A percentile compares a stretch with the other conserved stretches of the same genome.
Evolutionary conservation across 2,888 invertebrate species (phyloP).

Genomic region (Machimus atricapillus): DNA sequence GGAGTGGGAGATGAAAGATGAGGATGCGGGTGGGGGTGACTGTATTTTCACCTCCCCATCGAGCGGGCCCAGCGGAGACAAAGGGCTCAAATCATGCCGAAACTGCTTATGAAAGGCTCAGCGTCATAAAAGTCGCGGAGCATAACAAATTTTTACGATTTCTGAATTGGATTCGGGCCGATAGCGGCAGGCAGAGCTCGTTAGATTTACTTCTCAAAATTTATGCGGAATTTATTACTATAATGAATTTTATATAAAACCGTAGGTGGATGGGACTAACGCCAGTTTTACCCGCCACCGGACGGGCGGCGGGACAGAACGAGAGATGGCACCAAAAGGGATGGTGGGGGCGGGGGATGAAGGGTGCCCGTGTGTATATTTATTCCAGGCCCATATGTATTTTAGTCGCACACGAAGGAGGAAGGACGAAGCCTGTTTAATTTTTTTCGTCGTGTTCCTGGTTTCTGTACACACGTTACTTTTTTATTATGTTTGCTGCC

Average conservation of each 20-base stretch:
- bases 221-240: slow-evolving; percentile 48
- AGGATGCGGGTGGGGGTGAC: not conserved
- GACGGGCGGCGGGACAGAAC: not conserved
- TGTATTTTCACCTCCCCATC: not conserved
- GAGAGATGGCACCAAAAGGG: not conserved
- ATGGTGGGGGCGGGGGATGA: not conserved
- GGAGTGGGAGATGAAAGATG: not conserved
- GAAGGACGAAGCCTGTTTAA: slow-evolving; percentile 30
- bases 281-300: slow-evolving; percentile 25
- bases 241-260: slow-evolving; percentile 48
- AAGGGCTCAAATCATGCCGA: slow-evolving; percentile 13
- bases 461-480: slow-evolving; percentile 42
- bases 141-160: slow-evolving; percentile 36
- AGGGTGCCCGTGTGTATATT: not conserved
- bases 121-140: slow-evolving; percentile 19
- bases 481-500: slow-evolving; percentile 43
- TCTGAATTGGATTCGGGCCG: slow-evolving; percentile 19
- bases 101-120: slow-evolving; percentile 28
- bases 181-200: not conserved
- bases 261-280: slow-evolving; percentile 46
- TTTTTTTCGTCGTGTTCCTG: slow-evolving; percentile 30
- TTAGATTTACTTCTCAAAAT: slow-evolving; percentile 42
- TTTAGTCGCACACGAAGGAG: slow-evolving; percentile 28
- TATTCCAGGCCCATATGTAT: not conserved
- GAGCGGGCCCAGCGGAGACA: not conserved